Base-by-base conservation (phyloP, 2,888 invertebrate genomes). In the Caprella mutica region DNA sequence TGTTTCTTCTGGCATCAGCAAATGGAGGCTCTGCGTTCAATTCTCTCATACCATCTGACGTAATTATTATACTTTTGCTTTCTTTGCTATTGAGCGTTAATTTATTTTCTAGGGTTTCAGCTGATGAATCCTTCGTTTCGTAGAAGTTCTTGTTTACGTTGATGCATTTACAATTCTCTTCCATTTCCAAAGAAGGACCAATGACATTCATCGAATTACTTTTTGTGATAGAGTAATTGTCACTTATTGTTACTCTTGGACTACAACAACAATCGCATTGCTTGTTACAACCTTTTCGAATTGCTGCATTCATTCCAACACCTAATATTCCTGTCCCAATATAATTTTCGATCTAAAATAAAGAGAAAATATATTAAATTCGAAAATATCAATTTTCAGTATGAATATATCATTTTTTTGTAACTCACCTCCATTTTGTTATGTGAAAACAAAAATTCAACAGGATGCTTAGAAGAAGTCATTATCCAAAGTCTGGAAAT, bases 1-100 rank as follows among this genome's bases (percentile, higher is more conserved):
- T 48, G 19, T 48, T 48, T 21, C 48, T 48, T 30, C 29, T 48
- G n/a, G 48, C 48, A 30, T 48, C 29, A 12, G 48, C 48, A 30
- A 29, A 48, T 21, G 48, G 48, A 5, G 30, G 29, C 14, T 24
- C 44, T 26, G 17, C 44, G 24, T 23, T 5, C 14, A 19, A 19
- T 26, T 27, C 27, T 17, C 21, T 27, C 27, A 27, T 48, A 14
- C 30, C 29, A 48, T 48, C 48, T n/a, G n/a, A n/a, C n/a, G n/a
- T n/a, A n/a, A n/a, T n/a, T n/a, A n/a, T n/a, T n/a, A n/a, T n/a
- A n/a, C n/a, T n/a, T n/a, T n/a, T n/a, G n/a, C n/a, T n/a, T n/a
- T n/a, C n/a, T n/a, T n/a, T n/a, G n/a, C n/a, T n/a, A 30, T 48
- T 48, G 23, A 48, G 24, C 19, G 48, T 30, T 30, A 48, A 30